Evolutionary conservation across 1,140 invertebrate species (phyloP).

Genomic region (Zaprionus lachaisei): DNA sequence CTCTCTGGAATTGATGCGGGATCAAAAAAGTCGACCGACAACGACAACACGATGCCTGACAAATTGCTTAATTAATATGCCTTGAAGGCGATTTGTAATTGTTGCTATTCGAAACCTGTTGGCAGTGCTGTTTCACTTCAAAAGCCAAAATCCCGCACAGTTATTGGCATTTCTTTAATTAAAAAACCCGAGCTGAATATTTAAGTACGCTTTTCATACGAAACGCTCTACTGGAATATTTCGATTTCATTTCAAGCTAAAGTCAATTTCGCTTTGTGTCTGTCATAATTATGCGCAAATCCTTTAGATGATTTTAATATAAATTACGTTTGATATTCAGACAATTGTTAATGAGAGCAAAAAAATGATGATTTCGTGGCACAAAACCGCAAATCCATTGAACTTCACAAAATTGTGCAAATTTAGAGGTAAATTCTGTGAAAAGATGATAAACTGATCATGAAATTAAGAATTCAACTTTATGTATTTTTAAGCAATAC

Average conservation of each 20-base stretch:
- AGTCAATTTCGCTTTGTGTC: constrained; percentile 12
- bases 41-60: constrained; percentile 58
- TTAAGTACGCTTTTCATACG: constrained; percentile 36
- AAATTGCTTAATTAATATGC: constrained; percentile 80
- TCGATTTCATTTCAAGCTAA: constrained; percentile 19
- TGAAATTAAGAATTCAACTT: too few relatives aligned
- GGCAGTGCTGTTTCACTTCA: constrained; percentile 26
- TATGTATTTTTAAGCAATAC: too few relatives aligned
- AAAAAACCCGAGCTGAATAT: constrained; percentile 36
- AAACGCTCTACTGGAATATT: constrained; percentile 13
- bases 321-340: constrained; percentile 24
- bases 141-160: constrained; percentile 50
- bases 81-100: constrained; percentile 69
- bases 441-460: too few relatives aligned
- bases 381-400: constrained; percentile 14
- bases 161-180: constrained; percentile 69
- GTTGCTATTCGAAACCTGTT: constrained; percentile 36
- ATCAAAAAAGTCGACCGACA: constrained; percentile 44
- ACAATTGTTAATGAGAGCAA: constrained; percentile 7
- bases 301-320: not conserved
- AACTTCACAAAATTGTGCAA: too few relatives aligned
- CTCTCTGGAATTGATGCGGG: constrained; percentile 39
- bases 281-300: constrained; percentile 29
- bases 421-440: too few relatives aligned
- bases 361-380: not conserved